phyloP scores from a whole-genome alignment of 2,797 vertebrate species.

The Pseudochirops cupreus region DNA sequence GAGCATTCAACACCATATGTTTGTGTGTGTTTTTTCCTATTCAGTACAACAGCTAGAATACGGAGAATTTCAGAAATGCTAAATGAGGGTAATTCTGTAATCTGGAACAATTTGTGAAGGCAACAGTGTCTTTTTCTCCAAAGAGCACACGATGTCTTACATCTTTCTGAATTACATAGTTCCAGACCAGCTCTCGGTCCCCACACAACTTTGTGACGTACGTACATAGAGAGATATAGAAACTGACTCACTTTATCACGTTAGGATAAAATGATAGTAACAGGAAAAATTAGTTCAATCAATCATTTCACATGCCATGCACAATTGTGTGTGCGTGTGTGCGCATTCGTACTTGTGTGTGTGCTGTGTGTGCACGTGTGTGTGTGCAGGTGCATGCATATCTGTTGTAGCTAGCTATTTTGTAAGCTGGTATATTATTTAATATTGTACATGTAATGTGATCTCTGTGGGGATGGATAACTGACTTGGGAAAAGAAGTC shows the following conservation, averaged over 20 bases:
- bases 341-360: no score
- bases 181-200: not conserved
- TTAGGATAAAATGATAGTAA: not conserved
- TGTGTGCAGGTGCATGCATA: no score
- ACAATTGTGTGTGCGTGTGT: rapidly evolving
- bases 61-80: constrained; percentile 41
- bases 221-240: not conserved
- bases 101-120: constrained; percentile 30
- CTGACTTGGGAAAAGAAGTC: not conserved
- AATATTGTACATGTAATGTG: not conserved
- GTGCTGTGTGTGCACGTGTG: rapidly evolving
- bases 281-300: not conserved
- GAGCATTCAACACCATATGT: not conserved
- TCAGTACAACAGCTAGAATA: constrained; percentile 19
- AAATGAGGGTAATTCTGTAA: not conserved
- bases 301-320: not conserved
- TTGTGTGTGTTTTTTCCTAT: constrained; percentile 41
- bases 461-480: not conserved
- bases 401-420: not conserved
- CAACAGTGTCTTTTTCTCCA: not conserved
- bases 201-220: not conserved
- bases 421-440: not conserved
- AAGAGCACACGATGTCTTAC: not conserved
- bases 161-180: not conserved
- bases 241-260: not conserved